A percentile compares a stretch with the other conserved stretches of the same genome.
phyloP scores from a whole-genome alignment of 35 echinoderm and acorn worm genomes.

The Eucidaris tribuloides region DNA sequence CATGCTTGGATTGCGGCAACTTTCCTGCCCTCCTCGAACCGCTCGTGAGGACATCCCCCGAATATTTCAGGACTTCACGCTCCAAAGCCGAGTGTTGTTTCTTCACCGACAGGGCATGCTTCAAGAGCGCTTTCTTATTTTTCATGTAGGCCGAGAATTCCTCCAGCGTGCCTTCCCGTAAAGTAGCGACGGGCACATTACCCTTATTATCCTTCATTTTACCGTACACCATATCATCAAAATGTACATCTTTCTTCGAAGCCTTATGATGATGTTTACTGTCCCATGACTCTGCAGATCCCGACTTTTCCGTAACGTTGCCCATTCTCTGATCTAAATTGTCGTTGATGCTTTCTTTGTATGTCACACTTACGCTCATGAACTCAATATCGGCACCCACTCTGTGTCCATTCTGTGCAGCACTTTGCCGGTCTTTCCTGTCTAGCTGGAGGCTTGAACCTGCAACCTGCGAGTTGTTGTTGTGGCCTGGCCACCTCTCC shows the following conservation, averaged over 20 bases:
- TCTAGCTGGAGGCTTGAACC: not conserved
- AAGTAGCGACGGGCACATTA: not conserved
- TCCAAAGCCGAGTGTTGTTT: not conserved
- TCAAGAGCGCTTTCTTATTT: not conserved
- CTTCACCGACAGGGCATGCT: not conserved
- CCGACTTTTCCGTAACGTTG: not conserved
- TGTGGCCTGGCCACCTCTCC: not conserved
- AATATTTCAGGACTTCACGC: slow-evolving; percentile 1
- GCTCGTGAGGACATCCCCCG: not conserved
- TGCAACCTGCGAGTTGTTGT: not conserved
- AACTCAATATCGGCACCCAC: not conserved
- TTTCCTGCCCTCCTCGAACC: not conserved
- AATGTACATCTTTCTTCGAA: not conserved
- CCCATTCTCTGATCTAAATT: not conserved
- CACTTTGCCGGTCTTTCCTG: not conserved
- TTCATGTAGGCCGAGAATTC: not conserved
- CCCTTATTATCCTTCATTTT: not conserved
- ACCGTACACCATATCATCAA: not conserved
- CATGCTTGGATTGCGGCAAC: not conserved
- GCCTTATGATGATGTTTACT: not conserved
- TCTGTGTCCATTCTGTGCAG: not conserved
- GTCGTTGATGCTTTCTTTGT: not conserved
- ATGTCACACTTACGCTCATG: slow-evolving; percentile 1
- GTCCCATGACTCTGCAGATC: not conserved
- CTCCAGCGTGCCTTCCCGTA: not conserved